These are phyloP conservation scores for Myotis lucifugus DNA, from an alignment of 2,113 vertebrate species.

Conservation along the genomic window DNA sequence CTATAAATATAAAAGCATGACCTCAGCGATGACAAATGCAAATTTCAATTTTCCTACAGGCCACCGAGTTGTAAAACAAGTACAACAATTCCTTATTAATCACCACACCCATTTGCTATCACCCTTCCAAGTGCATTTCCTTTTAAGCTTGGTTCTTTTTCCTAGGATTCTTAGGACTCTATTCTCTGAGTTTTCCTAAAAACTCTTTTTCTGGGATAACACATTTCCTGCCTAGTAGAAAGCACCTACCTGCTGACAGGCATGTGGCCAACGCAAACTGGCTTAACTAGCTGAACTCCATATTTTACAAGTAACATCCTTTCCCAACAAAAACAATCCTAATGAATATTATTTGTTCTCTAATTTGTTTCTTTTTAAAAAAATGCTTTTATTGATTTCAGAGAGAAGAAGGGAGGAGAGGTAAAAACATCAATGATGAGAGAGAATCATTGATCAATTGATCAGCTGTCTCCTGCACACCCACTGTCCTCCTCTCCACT, in stretches of 20 bases:
- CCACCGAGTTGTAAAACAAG: not conserved
- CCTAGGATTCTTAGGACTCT: constrained; percentile 43
- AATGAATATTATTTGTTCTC: not conserved
- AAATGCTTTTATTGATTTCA: too few species aligned
- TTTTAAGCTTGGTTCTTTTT: constrained; percentile 37
- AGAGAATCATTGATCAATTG: too few species aligned
- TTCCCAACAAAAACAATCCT: not conserved
- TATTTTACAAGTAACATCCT: constrained; percentile 29
- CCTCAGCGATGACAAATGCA: not conserved
- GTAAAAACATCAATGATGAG: too few species aligned
- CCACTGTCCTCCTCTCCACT: too few species aligned
- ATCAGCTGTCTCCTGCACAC: too few species aligned
- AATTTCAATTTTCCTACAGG: constrained; percentile 4
- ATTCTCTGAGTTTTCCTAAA: constrained; percentile 25
- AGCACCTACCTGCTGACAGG: not conserved
- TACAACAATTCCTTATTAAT: not conserved
- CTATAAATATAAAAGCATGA: constrained; percentile 38
- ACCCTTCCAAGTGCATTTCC: not conserved
- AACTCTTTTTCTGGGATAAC: not conserved
- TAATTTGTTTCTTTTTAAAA: constrained; percentile 12
- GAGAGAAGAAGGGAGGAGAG: too few species aligned
- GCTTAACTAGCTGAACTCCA: constrained; percentile 7
- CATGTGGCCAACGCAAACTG: constrained; percentile 17
- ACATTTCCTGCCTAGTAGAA: not conserved
- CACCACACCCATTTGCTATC: not conserved